Conservation (phyloP, 2,113 vertebrate species). For the Irena cyanogastra region DNA sequence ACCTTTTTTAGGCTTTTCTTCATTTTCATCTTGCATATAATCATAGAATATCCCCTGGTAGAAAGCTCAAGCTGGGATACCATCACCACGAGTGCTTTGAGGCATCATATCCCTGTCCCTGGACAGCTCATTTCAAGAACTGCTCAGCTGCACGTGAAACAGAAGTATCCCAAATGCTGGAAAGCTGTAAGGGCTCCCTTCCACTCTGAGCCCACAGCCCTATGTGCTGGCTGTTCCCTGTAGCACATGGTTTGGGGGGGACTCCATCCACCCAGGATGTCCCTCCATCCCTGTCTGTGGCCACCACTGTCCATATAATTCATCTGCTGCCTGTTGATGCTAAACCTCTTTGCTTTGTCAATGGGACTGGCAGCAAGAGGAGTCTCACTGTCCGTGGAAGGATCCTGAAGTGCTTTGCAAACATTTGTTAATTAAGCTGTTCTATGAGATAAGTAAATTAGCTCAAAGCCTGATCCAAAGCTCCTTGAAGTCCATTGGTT, state of each 20-base stretch:
- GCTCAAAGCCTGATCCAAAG: background rate
- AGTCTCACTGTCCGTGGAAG: background rate
- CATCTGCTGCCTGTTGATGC: background rate
- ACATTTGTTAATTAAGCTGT: conserved; percentile 53
- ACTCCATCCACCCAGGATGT: rapidly evolving
- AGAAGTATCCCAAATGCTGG: background rate
- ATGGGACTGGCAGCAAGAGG: background rate
- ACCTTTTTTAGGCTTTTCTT: background rate
- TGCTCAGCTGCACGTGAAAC: rapidly evolving
- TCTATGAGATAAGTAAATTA: conserved; percentile 43
- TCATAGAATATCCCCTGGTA: background rate
- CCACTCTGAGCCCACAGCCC: background rate
- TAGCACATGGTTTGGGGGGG: rapidly evolving
- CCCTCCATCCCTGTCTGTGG: rapidly evolving
- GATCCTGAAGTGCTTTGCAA: conserved; percentile 29
- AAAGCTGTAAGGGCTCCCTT: background rate
- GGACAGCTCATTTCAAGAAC: background rate
- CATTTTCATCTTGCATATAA: background rate
- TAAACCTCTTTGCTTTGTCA: background rate
- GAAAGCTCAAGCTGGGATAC: background rate
- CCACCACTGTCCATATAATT: background rate
- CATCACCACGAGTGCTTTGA: rapidly evolving
- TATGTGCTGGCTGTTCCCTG: rapidly evolving
- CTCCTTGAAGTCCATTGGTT: conserved; percentile 6
- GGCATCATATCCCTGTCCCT: rapidly evolving